A percentile compares a stretch with the other conserved stretches of the same genome.
These are phyloP conservation scores for Phoebastria nigripes DNA, from an alignment of 2,797 vertebrate species.

Conservation along the genomic window DNA sequence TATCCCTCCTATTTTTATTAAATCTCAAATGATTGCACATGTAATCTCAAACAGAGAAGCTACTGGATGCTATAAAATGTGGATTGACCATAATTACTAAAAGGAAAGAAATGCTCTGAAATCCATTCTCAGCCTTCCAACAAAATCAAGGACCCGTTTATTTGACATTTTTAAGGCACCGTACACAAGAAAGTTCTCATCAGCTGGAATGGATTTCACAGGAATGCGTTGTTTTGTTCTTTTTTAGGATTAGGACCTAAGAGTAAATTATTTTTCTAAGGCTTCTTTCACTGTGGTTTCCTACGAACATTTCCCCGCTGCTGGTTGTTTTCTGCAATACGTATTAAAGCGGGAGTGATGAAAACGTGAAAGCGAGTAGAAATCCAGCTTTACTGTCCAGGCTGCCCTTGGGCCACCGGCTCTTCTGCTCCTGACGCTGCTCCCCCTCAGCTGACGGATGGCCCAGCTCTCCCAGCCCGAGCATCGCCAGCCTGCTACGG, in stretches of 20 bases:
- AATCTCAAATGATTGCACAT: too few species aligned
- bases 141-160: neutral
- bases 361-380: rapidly evolving
- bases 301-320: neutral
- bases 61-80: neutral
- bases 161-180: neutral
- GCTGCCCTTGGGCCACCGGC: neutral
- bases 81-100: neutral
- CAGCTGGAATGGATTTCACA: neutral
- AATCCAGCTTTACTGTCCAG: rapidly evolving
- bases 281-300: neutral
- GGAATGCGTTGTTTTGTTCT: neutral
- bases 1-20: neutral
- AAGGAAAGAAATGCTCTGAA: neutral
- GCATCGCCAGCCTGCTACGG: neutral
- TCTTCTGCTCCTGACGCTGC: neutral
- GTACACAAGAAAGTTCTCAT: neutral
- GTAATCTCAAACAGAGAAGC: neutral
- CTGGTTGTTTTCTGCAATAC: neutral
- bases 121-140: neutral
- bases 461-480: neutral
- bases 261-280: neutral
- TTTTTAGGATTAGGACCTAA: neutral
- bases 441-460: rapidly evolving
- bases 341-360: neutral